A percentile compares a stretch with the other conserved stretches of the same genome.
phyloP scores from a whole-genome alignment of 1,140 invertebrate genomes.

The Halictus rubicundus region DNA sequence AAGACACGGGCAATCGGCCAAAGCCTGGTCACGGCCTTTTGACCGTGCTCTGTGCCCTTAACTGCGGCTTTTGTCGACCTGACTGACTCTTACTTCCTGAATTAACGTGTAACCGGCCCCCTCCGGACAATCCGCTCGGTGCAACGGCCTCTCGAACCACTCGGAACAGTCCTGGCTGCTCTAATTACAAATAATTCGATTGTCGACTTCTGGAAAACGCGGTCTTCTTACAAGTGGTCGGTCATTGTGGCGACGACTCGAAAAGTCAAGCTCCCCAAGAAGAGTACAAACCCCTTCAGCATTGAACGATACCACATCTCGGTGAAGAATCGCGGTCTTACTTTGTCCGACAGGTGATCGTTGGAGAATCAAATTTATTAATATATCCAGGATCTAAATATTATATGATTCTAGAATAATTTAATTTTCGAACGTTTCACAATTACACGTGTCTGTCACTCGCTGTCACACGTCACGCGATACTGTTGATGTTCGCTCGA shows the following conservation, averaged over 20 bases:
- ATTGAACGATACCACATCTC: too few relatives aligned
- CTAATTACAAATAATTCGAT: constrained; percentile 20
- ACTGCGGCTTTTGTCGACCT: constrained; percentile 46
- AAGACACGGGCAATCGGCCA: constrained; percentile 65
- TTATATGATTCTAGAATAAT: too few relatives aligned
- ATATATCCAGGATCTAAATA: too few relatives aligned
- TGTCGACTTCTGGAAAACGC: background rate
- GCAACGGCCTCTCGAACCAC: background rate
- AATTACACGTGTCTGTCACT: too few relatives aligned
- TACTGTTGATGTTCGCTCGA: too few relatives aligned
- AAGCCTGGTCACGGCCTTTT: constrained; percentile 38
- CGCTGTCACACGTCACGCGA: too few relatives aligned
- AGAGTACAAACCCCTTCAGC: too few relatives aligned
- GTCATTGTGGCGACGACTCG: background rate
- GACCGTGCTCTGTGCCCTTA: constrained; percentile 48
- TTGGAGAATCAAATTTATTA: too few relatives aligned
- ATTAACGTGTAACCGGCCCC: constrained; percentile 57
- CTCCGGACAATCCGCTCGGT: constrained; percentile 23
- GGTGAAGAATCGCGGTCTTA: too few relatives aligned
- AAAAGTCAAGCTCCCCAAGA: background rate
- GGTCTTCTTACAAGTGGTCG: background rate
- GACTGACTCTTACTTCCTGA: constrained; percentile 48
- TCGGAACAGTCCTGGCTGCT: background rate
- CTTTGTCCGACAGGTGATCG: too few relatives aligned
- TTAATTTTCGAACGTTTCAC: too few relatives aligned